Evolutionary conservation across 1,140 invertebrate genomes (phyloP).

Genomic region (Zaprionus inermis): DNA sequence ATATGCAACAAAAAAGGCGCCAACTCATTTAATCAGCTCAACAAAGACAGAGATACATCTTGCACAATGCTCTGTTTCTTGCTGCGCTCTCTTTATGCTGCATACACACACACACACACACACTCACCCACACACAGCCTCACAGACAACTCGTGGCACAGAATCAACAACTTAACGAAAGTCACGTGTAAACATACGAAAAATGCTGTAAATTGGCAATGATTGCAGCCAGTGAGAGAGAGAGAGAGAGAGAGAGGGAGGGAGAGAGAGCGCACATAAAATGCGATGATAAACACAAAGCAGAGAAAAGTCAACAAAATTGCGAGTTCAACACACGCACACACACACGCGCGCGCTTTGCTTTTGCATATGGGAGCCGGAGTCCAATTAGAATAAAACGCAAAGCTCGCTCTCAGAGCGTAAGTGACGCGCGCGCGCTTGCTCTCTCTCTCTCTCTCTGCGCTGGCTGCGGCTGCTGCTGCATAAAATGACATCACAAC

Average conservation of each 20-base stretch:
- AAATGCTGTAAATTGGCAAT: constrained; percentile 77
- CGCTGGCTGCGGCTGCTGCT: constrained; percentile 21
- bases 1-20: constrained; percentile 36
- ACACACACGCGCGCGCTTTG: not conserved
- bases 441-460: constrained; percentile 20
- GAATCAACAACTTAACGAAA: constrained; percentile 57
- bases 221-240: constrained; percentile 54
- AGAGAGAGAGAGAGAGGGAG: constrained; percentile 15
- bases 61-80: constrained; percentile 8
- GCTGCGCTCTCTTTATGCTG: constrained; percentile 7
- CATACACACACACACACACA: not conserved
- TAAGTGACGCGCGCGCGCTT: not conserved
- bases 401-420: constrained; percentile 32
- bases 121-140: not conserved
- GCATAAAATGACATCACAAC: constrained; percentile 54
- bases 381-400: constrained; percentile 72
- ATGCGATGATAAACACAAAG: constrained; percentile 68
- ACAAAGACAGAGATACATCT: constrained; percentile 38
- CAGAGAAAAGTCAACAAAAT: constrained; percentile 74
- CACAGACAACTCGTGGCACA: constrained; percentile 31
- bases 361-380: constrained; percentile 45
- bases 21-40: constrained; percentile 47
- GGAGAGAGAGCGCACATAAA: constrained; percentile 42
- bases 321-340: constrained; percentile 58
- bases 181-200: constrained; percentile 71